Evolutionary conservation across 2,888 invertebrate species (phyloP).

Genomic region (Stenolophus ochropezus): DNA sequence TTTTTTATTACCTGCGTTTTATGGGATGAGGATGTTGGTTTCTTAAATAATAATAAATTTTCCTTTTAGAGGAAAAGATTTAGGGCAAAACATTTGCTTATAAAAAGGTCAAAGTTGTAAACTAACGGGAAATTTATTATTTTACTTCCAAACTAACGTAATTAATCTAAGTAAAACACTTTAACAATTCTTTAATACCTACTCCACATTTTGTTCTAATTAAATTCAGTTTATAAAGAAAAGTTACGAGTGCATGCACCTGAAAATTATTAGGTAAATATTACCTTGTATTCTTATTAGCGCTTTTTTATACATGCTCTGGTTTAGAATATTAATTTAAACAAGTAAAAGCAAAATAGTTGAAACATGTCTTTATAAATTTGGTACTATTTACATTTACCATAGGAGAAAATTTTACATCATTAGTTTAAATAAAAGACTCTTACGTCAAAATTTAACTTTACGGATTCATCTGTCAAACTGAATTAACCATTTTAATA

Average conservation of each 20-base stretch:
- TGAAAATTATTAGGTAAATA: too few species aligned
- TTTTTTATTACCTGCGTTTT: not conserved
- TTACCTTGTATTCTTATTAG: too few species aligned
- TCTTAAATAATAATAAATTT: constrained; percentile 8
- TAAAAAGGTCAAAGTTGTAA: not conserved
- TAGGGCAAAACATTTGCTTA: not conserved
- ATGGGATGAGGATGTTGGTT: not conserved
- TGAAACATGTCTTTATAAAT: too few species aligned
- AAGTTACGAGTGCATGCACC: not conserved
- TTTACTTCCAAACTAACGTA: not conserved
- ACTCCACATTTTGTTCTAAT: not conserved
- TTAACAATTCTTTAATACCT: not conserved
- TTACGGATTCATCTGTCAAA: too few species aligned
- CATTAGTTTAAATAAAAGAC: too few species aligned
- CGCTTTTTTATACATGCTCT: too few species aligned
- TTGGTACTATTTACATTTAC: too few species aligned
- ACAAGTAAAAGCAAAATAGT: too few species aligned
- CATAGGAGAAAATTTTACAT: too few species aligned
- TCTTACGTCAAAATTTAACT: too few species aligned
- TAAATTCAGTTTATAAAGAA: not conserved
- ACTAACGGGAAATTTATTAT: not conserved
- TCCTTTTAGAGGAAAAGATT: not conserved
- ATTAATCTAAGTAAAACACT: not conserved
- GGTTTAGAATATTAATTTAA: too few species aligned
- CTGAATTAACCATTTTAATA: too few species aligned